Evolutionary conservation across 2,888 invertebrate genomes (phyloP), one percentile per base, ranked within the genome.

Genomic region (Petrophora chlorosata): DNA sequence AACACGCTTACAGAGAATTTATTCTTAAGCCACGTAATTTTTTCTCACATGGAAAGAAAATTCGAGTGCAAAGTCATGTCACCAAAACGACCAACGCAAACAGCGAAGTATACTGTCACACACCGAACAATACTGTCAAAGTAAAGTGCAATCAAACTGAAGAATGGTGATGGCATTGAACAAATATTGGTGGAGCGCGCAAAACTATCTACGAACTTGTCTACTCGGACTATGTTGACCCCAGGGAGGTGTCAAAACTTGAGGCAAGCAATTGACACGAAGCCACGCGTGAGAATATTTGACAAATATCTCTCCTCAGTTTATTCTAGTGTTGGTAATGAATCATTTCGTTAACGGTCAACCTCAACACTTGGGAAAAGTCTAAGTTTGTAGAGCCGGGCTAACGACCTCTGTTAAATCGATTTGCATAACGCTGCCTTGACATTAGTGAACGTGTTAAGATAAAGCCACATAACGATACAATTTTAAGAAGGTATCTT

Each of bases 231-330:
- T 14, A 23, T 42, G 76, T 85, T 86, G 87, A 87, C 86, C 87
- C 71, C 72, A 58, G 60, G 67, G 74, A 86, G 82, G 84, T 88
- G 87, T 88, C 85, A 84, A 82, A 85, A 79, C 78, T 78, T 73
- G 73, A 75, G 72, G 73, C 73, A 64, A 73, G 77, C 80, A 80
- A 84, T 80, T 83, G 85, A 87, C 85, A 81, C 79, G 75, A 70
- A 70, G 74, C 71, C 74, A 79, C 79, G 82, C 87, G 88, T 89
- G 89, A 87, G 87, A 89, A 88, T 81, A 82, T 87, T 82, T 85
- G 79, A 86, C 85, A 89, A 87, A 85, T 79, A 85, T 74, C 78
- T 75, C 78, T 75, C 75, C 74, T 73, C 66, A 78, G 85, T 86
- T 85, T 84, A 80, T 85, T 82, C 82, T 83, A 79, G 83, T 77